A percentile compares a stretch with the other conserved stretches of the same genome.
Conservation (phyloP, 2,888 invertebrate species). For the Conops quadrifasciatus region DNA sequence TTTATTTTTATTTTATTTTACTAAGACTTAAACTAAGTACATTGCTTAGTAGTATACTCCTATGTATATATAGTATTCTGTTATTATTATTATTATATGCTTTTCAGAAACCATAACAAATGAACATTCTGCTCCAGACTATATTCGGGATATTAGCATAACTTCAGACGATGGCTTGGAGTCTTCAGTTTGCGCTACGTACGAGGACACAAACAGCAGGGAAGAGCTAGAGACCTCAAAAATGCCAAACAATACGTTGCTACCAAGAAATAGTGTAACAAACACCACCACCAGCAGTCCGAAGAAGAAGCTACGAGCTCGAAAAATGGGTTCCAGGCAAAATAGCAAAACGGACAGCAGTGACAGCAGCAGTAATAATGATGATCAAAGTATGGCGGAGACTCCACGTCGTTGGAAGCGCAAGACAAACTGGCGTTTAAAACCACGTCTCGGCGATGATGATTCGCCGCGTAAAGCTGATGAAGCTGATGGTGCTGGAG, state of each 20-base stretch:
- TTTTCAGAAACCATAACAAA: constrained; percentile 54
- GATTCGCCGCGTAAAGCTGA: constrained; percentile 53
- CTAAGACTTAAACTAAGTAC: too few relatives aligned
- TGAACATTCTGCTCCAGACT: constrained; percentile 52
- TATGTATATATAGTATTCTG: too few relatives aligned
- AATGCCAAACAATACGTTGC: background rate
- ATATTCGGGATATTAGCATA: constrained; percentile 57
- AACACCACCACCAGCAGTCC: constrained; percentile 10
- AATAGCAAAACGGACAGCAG: constrained; percentile 64
- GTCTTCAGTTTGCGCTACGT: constrained; percentile 43
- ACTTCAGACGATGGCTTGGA: constrained; percentile 56
- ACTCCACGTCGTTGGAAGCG: constrained; percentile 63
- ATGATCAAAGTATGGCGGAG: constrained; percentile 58
- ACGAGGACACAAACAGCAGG: constrained; percentile 47
- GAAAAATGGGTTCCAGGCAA: constrained; percentile 64
- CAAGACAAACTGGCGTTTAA: constrained; percentile 58
- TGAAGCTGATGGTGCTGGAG: constrained; percentile 24
- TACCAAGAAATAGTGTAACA: background rate
- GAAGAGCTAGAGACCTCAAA: constrained; percentile 51
- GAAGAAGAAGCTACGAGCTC: constrained; percentile 60
- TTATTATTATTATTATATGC: background rate
- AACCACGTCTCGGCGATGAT: constrained; percentile 61
- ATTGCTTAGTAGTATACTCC: too few relatives aligned
- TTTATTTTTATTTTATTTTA: background rate
- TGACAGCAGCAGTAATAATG: constrained; percentile 63